Conservation (phyloP, 2,888 invertebrate genomes). For the Schrankia costaestrigalis region DNA sequence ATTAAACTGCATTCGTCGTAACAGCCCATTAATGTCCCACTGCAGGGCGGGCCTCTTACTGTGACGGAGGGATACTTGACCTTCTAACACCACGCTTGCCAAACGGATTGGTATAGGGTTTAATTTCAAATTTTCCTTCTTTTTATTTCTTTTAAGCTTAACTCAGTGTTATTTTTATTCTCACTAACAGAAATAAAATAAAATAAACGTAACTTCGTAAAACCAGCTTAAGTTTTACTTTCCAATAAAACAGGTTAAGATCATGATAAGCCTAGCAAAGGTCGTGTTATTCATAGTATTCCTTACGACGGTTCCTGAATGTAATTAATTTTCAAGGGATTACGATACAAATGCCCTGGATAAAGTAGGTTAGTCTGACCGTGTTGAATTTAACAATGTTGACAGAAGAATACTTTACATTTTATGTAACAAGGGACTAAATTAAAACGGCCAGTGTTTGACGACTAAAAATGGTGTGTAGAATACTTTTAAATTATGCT, state of each 20-base stretch:
- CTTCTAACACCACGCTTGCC: too few species aligned
- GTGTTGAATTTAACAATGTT: constrained; percentile 56
- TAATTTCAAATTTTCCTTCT: too few species aligned
- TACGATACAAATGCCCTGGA: constrained; percentile 66
- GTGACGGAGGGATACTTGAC: too few species aligned
- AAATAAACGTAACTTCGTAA: too few species aligned
- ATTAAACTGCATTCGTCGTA: too few species aligned
- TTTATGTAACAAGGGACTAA: constrained; percentile 18
- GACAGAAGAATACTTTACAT: constrained; percentile 40
- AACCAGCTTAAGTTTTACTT: too few species aligned
- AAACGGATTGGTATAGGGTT: too few species aligned
- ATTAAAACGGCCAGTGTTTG: constrained; percentile 5
- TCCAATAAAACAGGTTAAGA: constrained; percentile 39
- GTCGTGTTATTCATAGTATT: constrained; percentile 42
- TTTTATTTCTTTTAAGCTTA: too few species aligned
- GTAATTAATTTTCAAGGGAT: constrained; percentile 77
- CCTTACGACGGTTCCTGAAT: constrained; percentile 47
- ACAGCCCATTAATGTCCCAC: too few species aligned
- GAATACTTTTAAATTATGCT: background rate
- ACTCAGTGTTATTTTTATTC: too few species aligned
- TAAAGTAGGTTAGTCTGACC: constrained; percentile 55
- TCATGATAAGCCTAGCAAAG: constrained; percentile 48
- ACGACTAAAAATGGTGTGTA: background rate
- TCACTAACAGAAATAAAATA: too few species aligned
- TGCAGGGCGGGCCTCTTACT: too few species aligned